phyloP scores from a whole-genome alignment of 2,888 invertebrate species.

The Incurvaria masculella region DNA sequence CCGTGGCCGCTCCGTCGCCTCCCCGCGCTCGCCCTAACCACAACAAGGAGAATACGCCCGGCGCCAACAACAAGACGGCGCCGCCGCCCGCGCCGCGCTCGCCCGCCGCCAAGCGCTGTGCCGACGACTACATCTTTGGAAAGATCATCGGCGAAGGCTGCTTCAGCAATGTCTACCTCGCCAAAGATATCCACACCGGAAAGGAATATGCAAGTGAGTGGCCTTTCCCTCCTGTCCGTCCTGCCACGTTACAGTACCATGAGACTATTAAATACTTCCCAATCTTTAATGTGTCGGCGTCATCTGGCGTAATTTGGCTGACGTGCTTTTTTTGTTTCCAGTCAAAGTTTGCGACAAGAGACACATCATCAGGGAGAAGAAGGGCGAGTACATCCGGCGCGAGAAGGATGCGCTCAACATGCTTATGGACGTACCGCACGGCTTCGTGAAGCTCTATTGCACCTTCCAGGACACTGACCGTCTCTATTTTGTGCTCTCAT shows the following conservation, averaged over 20 bases:
- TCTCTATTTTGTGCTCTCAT: conserved; percentile 93
- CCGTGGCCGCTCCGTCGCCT: conserved; percentile 39
- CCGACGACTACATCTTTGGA: conserved; percentile 92
- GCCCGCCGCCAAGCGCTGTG: conserved; percentile 61
- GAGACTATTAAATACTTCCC: too few species aligned
- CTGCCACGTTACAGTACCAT: too few species aligned
- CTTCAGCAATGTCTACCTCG: conserved; percentile 93
- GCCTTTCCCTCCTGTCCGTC: neutral
- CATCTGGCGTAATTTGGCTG: neutral
- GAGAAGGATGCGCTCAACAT: conserved; percentile 93
- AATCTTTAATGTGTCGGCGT: too few species aligned
- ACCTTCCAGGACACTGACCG: conserved; percentile 94
- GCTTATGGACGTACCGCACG: conserved; percentile 75
- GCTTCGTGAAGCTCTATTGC: conserved; percentile 91
- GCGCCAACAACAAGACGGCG: conserved; percentile 25
- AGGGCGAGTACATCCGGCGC: conserved; percentile 87
- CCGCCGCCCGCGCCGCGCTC: conserved; percentile 27
- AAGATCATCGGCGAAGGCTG: conserved; percentile 96
- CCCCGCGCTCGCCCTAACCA: conserved; percentile 35
- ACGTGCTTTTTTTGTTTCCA: conserved; percentile 41
- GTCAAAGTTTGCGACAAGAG: conserved; percentile 98
- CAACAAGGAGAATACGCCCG: conserved; percentile 31
- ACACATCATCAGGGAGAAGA: conserved; percentile 90
- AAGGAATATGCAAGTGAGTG: conserved; percentile 94
- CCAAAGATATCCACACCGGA: conserved; percentile 84